phyloP scores from a whole-genome alignment of 2,797 vertebrate genomes.

The Anguilla anguilla region DNA sequence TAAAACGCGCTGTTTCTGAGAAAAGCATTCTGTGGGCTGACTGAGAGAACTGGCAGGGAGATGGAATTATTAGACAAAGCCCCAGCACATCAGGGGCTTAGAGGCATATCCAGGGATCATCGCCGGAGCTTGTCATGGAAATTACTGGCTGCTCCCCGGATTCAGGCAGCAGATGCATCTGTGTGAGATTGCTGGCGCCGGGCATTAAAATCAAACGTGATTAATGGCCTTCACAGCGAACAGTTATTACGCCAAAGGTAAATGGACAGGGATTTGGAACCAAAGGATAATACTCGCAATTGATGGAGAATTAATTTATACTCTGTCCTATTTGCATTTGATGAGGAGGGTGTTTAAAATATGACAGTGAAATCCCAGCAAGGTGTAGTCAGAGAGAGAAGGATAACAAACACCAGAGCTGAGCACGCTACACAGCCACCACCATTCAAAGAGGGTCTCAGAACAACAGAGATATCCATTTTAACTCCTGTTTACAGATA shows the following conservation, averaged over 20 bases:
- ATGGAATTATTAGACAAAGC: constrained; percentile 32
- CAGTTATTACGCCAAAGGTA: constrained; percentile 26
- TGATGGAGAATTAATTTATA: constrained; percentile 24
- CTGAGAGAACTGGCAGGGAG: neutral
- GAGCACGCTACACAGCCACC: neutral
- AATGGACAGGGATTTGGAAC: constrained; percentile 22
- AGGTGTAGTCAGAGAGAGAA: neutral
- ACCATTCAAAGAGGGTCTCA: neutral
- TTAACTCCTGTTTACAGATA: neutral
- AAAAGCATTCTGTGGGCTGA: neutral
- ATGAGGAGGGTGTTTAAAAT: constrained; percentile 19
- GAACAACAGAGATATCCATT: neutral
- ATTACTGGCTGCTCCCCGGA: constrained; percentile 24
- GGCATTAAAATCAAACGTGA: constrained; percentile 23
- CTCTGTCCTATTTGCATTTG: constrained; percentile 6
- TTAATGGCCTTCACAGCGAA: constrained; percentile 20
- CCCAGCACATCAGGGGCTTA: constrained; percentile 15
- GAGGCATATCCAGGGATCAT: neutral
- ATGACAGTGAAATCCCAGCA: constrained; percentile 22
- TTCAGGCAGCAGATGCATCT: constrained; percentile 15
- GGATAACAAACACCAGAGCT: neutral
- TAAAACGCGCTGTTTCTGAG: neutral
- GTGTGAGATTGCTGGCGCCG: constrained; percentile 13
- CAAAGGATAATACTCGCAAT: constrained; percentile 12
- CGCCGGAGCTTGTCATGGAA: constrained; percentile 28